A percentile compares a stretch with the other conserved stretches of the same genome.
phyloP scores from a whole-genome alignment of 2,113 vertebrate genomes.

The Spheniscus mendiculus region DNA sequence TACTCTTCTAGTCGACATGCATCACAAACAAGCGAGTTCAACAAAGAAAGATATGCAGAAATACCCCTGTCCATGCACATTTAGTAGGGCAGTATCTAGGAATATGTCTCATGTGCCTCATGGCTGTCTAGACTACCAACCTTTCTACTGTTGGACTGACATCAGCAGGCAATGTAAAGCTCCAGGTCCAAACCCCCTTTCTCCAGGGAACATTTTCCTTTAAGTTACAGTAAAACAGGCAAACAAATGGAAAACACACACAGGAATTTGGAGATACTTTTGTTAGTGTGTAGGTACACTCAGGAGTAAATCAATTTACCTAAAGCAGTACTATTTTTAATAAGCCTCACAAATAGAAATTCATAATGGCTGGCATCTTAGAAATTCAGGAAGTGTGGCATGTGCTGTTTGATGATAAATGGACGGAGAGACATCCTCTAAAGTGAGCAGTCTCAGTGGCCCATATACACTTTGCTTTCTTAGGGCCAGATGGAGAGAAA shows the following conservation, averaged over 20 bases:
- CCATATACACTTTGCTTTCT: not conserved
- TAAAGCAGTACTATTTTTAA: not conserved
- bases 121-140: not conserved
- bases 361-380: not conserved
- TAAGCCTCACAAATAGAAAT: not conserved
- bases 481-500: conserved; percentile 42
- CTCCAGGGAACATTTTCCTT: not conserved
- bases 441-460: not conserved
- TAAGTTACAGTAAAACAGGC: not conserved
- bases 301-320: not conserved
- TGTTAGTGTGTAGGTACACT: not conserved
- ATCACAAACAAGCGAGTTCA: not conserved
- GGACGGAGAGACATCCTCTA: not conserved
- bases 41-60: not conserved
- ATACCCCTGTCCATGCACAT: not conserved
- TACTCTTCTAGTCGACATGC: not conserved
- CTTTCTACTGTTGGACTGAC: not conserved
- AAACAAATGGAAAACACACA: not conserved
- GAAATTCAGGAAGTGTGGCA: not conserved
- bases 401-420: not conserved
- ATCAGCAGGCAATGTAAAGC: not conserved
- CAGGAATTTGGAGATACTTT: not conserved
- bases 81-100: not conserved
- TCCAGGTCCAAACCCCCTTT: not conserved
- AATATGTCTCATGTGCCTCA: not conserved